Conservation (phyloP, 2,113 vertebrate genomes). For the Myiagra hebetior region DNA sequence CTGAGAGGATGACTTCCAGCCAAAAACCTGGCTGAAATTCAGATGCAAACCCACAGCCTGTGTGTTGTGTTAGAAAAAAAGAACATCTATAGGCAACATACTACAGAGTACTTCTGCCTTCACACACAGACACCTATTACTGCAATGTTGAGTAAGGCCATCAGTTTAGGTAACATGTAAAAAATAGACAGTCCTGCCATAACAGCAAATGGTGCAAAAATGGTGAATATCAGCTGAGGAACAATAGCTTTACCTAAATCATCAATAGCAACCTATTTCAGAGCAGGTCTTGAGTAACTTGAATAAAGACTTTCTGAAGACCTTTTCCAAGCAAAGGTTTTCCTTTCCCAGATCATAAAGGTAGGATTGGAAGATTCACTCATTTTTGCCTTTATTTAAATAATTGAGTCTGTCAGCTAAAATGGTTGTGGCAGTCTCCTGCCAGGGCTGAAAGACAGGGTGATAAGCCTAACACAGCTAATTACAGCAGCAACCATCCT, state of each 20-base stretch:
- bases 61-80: background rate
- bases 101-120: background rate
- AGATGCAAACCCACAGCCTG: background rate
- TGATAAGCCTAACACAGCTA: background rate
- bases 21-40: background rate
- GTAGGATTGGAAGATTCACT: background rate
- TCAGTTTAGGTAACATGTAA: background rate
- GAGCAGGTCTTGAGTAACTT: background rate
- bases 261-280: background rate
- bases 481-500: slow-evolving; percentile 23
- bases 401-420: background rate
- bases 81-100: background rate
- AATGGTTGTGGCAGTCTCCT: background rate
- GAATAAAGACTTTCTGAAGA: background rate
- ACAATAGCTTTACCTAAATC: background rate
- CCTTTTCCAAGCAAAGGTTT: background rate
- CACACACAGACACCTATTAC: background rate
- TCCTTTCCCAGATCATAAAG: background rate
- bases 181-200: background rate
- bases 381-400: slow-evolving; percentile 1
- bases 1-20: background rate
- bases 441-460: background rate
- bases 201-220: background rate
- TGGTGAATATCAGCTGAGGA: background rate
- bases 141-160: background rate